Percentiles rank a stretch among this genome's conserved stretches.
Evolutionary conservation across 2,113 vertebrate species (phyloP).

Genomic region (Mungos mungo): DNA sequence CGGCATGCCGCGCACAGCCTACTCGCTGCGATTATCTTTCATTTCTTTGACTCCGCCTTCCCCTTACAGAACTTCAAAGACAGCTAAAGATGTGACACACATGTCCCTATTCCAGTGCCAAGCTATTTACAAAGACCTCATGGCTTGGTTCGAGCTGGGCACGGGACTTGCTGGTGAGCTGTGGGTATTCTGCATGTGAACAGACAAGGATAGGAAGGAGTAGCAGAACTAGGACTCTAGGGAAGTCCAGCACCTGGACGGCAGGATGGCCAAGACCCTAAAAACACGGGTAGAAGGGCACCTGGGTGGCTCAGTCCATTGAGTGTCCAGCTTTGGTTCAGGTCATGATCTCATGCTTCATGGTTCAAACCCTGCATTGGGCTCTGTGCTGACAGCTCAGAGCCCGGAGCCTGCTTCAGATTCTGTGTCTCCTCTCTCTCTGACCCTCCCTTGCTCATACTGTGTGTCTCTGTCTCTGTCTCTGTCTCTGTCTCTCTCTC

Average conservation of each 20-base stretch:
- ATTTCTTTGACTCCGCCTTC: not conserved
- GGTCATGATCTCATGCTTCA: no score
- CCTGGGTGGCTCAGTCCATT: no score
- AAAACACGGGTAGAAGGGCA: no score
- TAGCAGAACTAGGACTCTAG: not conserved
- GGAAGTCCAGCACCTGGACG: not conserved
- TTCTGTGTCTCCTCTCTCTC: no score
- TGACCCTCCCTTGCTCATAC: no score
- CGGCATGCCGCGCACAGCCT: accelerated
- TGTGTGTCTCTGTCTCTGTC: no score
- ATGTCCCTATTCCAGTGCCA: not conserved
- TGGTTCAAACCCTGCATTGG: no score
- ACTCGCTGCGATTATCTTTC: not conserved
- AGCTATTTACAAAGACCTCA: not conserved
- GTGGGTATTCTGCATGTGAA: not conserved
- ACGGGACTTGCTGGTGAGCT: not conserved
- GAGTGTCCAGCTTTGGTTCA: no score
- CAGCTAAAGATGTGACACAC: not conserved
- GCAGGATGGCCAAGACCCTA: not conserved
- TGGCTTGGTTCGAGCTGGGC: not conserved
- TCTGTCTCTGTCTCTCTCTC: no score
- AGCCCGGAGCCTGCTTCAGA: no score
- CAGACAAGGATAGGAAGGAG: not conserved
- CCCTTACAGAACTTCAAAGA: not conserved
- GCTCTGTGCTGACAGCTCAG: no score